phyloP scores from a whole-genome alignment of 1,140 invertebrate species.

The Trachymyrmex septentrionalis region DNA sequence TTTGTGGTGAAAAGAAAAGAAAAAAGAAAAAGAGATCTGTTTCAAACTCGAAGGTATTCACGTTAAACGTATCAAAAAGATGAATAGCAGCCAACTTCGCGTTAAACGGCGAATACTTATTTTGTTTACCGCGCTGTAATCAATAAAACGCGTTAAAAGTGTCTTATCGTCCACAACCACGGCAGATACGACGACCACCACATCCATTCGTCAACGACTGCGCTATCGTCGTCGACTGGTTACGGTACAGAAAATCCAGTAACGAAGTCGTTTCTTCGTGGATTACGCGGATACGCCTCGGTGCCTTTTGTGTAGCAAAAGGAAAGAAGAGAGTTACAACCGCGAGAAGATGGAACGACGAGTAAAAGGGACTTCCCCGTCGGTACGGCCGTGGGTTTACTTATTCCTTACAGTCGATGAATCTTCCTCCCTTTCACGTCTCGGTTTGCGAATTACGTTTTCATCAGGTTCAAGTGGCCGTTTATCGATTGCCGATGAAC shows the following conservation, averaged over 20 bases:
- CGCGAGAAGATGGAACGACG: background rate
- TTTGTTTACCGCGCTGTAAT: constrained; percentile 35
- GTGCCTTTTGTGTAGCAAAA: constrained; percentile 50
- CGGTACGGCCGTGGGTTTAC: constrained; percentile 56
- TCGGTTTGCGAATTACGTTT: constrained; percentile 39
- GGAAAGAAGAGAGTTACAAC: background rate
- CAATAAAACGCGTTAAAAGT: constrained; percentile 48
- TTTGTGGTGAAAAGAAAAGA: too few species aligned
- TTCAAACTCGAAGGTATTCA: background rate
- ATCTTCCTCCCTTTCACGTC: constrained; percentile 19
- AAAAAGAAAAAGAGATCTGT: background rate
- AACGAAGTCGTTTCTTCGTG: constrained; percentile 69
- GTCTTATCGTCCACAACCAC: constrained; percentile 33
- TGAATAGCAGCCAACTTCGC: background rate
- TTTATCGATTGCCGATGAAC: constrained; percentile 36
- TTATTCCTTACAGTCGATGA: constrained; percentile 69
- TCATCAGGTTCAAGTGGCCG: constrained; percentile 47
- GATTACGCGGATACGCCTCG: constrained; percentile 62
- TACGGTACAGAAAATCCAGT: constrained; percentile 67
- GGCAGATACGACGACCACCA: constrained; percentile 8
- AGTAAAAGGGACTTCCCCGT: constrained; percentile 27
- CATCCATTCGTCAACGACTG: constrained; percentile 33
- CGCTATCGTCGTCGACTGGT: constrained; percentile 38
- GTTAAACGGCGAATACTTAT: constrained; percentile 10
- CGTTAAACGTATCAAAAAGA: background rate